Conservation (phyloP, 2,797 vertebrate species). For the Rhincodon typus region DNA sequence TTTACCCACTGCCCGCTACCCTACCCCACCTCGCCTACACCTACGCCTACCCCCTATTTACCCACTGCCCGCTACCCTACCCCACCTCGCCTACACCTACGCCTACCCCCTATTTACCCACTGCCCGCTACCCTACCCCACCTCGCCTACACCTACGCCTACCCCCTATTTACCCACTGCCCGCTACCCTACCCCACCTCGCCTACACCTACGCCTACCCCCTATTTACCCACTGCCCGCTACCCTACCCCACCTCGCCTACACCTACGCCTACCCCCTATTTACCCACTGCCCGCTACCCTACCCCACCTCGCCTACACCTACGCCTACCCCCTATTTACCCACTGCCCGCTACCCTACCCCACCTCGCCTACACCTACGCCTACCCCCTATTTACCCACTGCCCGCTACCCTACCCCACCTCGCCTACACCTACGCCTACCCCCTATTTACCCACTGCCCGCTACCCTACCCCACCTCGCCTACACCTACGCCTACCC, state of each 20-base stretch:
- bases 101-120: too few relatives aligned
- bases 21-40: slow-evolving; percentile 36
- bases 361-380: too few relatives aligned
- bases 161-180: not conserved
- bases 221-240: not conserved
- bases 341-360: too few relatives aligned
- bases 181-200: not conserved
- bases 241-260: too few relatives aligned
- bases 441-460: not conserved
- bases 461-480: too few relatives aligned
- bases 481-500: not conserved
- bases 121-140: slow-evolving; percentile 38
- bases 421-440: too few relatives aligned
- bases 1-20: slow-evolving; percentile 22
- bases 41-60: not conserved
- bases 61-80: too few relatives aligned
- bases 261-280: not conserved
- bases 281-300: too few relatives aligned
- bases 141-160: not conserved
- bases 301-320: too few relatives aligned
- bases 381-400: not conserved
- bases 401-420: too few relatives aligned
- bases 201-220: not conserved
- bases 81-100: not conserved
- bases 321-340: not conserved